Evolutionary conservation across 2,797 vertebrate genomes (phyloP), one percentile per base, ranked within the genome.

Genomic region (Acropternis orthonyx): DNA sequence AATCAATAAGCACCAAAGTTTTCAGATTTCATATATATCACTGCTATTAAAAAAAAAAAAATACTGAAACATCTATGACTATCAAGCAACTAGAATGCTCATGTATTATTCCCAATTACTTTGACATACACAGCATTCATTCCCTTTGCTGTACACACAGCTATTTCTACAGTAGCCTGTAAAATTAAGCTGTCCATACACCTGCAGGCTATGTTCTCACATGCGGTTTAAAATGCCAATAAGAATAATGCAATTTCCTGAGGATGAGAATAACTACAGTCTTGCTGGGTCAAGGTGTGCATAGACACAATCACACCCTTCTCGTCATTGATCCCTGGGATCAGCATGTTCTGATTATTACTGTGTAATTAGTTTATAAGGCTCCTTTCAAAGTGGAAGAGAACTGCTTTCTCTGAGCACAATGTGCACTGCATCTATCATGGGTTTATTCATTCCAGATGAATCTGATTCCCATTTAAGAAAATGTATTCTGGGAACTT

Each of bases 361-460:
- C 78, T 89, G 39, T 73, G 23, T 87, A 95, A 95, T 96, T 93
- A 93, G 74, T 77, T 93, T 88, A 92, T 91, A 96, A 89, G 58
- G 41, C 15, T 27, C 22, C 44, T 85, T 95, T 93, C 78, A 92
- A 71, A 90, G 34, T 15, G 14, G 65, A 92, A 83, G 52, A 91
- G 61, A 88, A 67, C 28, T 2, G 2, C 49, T 79, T 94, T 92
- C 48, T 92, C 62, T 76, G 56, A 88, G 65, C 32, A 91, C 32
- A 82, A 52, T 55, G 46, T 79, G 71, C 63, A 43, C 30, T 71
- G 61, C 41, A 37, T 61, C 36, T 74, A 41, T 77, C 44, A 58
- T 14, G 19, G n/a, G 18, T 74, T 92, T 92, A 80, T 93, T 89
- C 72, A 76, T 91, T 94, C 59, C n/a, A 23, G 36, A 80, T 75